Conservation (phyloP, 2,888 invertebrate species). For the Camptogramma bilineatum region DNA sequence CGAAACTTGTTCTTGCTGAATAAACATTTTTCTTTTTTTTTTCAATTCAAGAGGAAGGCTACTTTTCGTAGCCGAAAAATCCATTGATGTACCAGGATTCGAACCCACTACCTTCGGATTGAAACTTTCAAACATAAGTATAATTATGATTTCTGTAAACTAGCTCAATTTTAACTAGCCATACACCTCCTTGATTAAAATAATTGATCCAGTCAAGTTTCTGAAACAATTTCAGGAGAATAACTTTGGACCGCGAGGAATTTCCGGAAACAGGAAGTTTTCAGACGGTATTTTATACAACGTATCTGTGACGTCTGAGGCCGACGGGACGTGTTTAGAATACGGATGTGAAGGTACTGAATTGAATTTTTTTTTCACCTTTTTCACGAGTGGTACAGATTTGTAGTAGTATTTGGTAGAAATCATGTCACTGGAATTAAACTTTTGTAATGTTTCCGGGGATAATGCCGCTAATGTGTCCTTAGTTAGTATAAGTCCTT, state of each 20-base stretch:
- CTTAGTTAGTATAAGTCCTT: no score
- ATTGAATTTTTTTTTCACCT: constrained; percentile 28
- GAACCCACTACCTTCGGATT: no score
- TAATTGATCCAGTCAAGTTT: not conserved
- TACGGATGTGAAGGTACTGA: constrained; percentile 12
- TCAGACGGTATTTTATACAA: constrained; percentile 21
- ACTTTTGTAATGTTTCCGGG: no score
- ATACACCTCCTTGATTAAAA: not conserved
- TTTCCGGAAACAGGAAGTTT: constrained; percentile 4
- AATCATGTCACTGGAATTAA: not conserved
- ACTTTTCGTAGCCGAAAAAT: no score
- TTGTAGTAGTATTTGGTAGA: not conserved
- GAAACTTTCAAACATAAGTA: no score
- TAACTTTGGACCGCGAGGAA: not conserved
- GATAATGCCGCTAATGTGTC: no score
- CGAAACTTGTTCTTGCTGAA: no score
- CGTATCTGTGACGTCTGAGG: constrained; percentile 13
- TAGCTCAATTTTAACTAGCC: not conserved
- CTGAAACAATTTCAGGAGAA: constrained; percentile 18
- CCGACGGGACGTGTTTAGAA: constrained; percentile 14
- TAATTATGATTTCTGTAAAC: no score
- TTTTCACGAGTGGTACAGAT: constrained; percentile 8
- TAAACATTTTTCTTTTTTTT: no score
- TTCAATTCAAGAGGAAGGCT: no score
- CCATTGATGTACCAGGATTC: no score